These are phyloP conservation scores for Stomatorhinus walkeri DNA, from an alignment of 2,797 vertebrate genomes.

Conservation along the genomic window DNA sequence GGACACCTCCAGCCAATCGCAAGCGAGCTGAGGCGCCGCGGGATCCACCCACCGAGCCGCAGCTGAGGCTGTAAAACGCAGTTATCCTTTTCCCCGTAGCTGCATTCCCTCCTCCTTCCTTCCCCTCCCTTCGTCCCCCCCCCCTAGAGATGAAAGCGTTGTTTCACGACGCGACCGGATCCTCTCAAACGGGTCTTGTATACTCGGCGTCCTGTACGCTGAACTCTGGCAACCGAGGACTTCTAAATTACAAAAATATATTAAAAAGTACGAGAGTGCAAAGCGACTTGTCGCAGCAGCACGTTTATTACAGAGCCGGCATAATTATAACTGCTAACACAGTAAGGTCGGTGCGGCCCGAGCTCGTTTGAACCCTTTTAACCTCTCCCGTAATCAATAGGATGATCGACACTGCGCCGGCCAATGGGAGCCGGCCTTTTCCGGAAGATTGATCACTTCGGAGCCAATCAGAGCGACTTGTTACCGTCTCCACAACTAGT, in stretches of 20 bases:
- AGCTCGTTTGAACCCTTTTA: slow-evolving; percentile 12
- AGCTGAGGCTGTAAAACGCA: slow-evolving; percentile 4
- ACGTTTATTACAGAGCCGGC: not conserved
- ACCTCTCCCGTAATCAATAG: slow-evolving; percentile 19
- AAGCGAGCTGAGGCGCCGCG: not conserved
- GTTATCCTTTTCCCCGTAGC: not conserved
- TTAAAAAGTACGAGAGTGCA: not conserved
- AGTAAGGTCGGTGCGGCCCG: not conserved
- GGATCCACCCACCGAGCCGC: slow-evolving; percentile 3
- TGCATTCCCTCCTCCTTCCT: not conserved
- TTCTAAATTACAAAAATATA: not conserved
- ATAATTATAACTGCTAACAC: not conserved
- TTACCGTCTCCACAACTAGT: slow-evolving; percentile 25
- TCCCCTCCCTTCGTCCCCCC: not conserved
- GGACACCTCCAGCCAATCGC: slow-evolving; percentile 18
- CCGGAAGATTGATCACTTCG: slow-evolving; percentile 15
- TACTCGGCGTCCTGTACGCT: not conserved
- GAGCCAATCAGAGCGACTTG: slow-evolving; percentile 34
- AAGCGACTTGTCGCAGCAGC: not conserved
- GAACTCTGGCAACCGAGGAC: not conserved
- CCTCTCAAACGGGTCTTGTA: not conserved
- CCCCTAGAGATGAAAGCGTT: not conserved
- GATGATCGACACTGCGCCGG: slow-evolving; percentile 23
- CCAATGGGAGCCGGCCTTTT: slow-evolving; percentile 23
- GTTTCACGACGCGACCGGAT: not conserved